phyloP scores from a whole-genome alignment of 2,797 vertebrate genomes.

The Oreonectes daqikongensis region DNA sequence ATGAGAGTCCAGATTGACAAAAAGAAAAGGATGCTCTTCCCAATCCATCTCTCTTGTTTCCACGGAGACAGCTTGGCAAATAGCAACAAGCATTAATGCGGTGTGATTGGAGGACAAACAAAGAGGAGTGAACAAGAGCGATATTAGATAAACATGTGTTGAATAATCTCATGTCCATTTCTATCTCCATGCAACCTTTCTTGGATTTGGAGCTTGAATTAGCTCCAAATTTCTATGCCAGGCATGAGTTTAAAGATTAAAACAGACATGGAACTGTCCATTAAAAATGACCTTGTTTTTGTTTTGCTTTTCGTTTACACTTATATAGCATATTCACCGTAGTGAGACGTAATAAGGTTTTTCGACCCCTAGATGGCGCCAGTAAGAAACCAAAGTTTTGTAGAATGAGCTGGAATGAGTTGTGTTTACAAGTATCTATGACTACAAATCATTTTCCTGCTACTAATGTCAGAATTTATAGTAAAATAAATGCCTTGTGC shows the following conservation, averaged over 20 bases:
- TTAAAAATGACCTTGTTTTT: background rate
- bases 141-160: constrained; percentile 10
- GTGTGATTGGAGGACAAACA: constrained; percentile 14
- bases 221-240: background rate
- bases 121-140: background rate
- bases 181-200: too few relatives aligned
- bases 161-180: background rate
- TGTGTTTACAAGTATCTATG: too few relatives aligned
- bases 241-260: too few relatives aligned
- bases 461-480: too few relatives aligned
- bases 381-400: background rate
- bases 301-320: too few relatives aligned
- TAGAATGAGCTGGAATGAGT: too few relatives aligned
- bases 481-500: too few relatives aligned
- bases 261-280: background rate
- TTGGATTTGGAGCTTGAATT: background rate
- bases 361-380: background rate
- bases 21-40: constrained; percentile 4
- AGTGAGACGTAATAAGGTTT: background rate
- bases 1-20: background rate
- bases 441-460: too few relatives aligned
- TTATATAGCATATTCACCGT: too few relatives aligned
- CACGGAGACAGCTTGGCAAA: constrained; percentile 28
- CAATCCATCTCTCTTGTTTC: constrained; percentile 20
- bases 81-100: constrained; percentile 7